These are phyloP conservation scores for Sardinella longiceps DNA, from an alignment of 2,797 vertebrate species.

Conservation along the genomic window DNA sequence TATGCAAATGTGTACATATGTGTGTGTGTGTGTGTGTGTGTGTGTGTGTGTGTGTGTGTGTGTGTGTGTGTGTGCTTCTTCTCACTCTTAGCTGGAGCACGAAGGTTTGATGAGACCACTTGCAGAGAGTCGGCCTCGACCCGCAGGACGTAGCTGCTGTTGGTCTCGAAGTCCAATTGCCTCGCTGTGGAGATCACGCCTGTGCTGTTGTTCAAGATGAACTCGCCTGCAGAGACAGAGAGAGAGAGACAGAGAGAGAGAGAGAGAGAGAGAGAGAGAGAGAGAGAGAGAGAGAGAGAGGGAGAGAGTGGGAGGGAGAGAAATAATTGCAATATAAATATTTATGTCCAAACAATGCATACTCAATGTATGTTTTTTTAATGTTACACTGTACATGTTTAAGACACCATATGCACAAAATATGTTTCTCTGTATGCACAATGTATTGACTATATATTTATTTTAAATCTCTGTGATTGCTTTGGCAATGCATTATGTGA, in stretches of 20 bases:
- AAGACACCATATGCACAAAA: too few relatives aligned
- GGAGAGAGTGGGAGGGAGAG: not conserved
- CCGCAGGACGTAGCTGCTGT: slow-evolving; percentile 81
- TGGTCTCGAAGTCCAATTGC: slow-evolving; percentile 87
- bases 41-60: not conserved
- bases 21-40: not conserved
- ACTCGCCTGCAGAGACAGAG: slow-evolving; percentile 73
- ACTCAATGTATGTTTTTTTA: too few relatives aligned
- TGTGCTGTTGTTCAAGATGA: slow-evolving; percentile 84
- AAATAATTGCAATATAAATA: too few relatives aligned
- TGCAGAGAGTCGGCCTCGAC: slow-evolving; percentile 92
- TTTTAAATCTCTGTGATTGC: too few relatives aligned
- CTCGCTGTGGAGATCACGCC: slow-evolving; percentile 85
- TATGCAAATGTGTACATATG: not conserved
- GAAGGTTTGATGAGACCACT: slow-evolving; percentile 87
- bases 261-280: not conserved
- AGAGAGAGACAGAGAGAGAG: not conserved
- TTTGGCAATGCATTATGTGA: too few relatives aligned
- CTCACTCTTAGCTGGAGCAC: slow-evolving; percentile 71
- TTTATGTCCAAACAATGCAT: too few relatives aligned
- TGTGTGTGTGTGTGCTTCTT: not conserved
- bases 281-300: slow-evolving; percentile 1
- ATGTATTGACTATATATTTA: too few relatives aligned
- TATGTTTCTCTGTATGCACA: too few relatives aligned
- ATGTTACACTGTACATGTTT: too few relatives aligned